Conservation (phyloP, 1,140 invertebrate species). For the Penaeus indicus region DNA sequence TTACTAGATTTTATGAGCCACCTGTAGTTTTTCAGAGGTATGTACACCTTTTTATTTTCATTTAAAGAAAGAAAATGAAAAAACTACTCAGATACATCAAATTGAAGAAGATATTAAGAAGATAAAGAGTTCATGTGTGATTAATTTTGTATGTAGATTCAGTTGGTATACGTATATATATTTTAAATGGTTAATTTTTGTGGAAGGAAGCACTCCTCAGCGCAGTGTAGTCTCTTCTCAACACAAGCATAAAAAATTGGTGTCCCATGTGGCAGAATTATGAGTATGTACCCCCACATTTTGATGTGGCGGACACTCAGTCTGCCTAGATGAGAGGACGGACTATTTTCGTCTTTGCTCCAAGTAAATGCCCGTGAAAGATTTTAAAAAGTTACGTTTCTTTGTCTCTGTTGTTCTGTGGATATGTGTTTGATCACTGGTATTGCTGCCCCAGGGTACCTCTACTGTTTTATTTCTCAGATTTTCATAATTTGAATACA, state of each 20-base stretch:
- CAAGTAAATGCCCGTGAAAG: conserved; percentile 59
- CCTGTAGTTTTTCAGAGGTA: too few species aligned
- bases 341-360: conserved; percentile 61
- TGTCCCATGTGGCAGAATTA: conserved; percentile 50
- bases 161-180: neutral
- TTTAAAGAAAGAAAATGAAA: too few species aligned
- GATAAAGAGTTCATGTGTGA: too few species aligned
- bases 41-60: too few species aligned
- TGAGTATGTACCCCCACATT: conserved; percentile 45
- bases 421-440: conserved; percentile 49
- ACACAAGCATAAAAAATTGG: conserved; percentile 34
- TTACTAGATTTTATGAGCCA: too few species aligned
- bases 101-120: too few species aligned
- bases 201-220: conserved; percentile 32
- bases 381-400: conserved; percentile 45
- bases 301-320: conserved; percentile 58
- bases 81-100: too few species aligned
- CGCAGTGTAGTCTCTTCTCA: conserved; percentile 42
- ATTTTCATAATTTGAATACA: too few species aligned
- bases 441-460: conserved; percentile 36
- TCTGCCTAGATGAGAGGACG: conserved; percentile 60
- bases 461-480: neutral
- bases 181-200: too few species aligned
- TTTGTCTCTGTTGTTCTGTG: conserved; percentile 45
- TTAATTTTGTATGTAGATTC: neutral